A percentile compares a stretch with the other conserved stretches of the same genome.
Evolutionary conservation across 2,888 invertebrate species (phyloP).

Genomic region (Clitarchus hookeri): DNA sequence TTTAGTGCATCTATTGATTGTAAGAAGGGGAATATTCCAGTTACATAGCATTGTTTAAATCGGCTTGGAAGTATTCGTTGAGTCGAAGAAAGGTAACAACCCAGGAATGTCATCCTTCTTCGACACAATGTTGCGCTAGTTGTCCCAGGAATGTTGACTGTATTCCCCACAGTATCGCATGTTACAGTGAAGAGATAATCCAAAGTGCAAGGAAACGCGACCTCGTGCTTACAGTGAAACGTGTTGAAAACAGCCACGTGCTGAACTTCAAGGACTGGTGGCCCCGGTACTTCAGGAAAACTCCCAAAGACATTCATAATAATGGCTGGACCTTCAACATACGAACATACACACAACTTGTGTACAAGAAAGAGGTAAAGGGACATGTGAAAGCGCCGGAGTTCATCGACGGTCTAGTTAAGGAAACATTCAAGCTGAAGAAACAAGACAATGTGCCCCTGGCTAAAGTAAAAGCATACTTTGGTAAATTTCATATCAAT

Average conservation of each 20-base stretch:
- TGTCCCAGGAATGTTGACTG: no score
- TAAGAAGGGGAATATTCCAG: not conserved
- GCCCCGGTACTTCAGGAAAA: constrained; percentile 34
- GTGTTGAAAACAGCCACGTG: no score
- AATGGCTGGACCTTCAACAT: no score
- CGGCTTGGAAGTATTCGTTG: not conserved
- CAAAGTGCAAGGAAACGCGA: constrained; percentile 15
- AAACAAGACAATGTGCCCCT: not conserved
- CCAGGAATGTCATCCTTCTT: not conserved
- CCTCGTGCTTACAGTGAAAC: no score
- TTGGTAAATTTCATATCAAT: not conserved
- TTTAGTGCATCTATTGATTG: not conserved
- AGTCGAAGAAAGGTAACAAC: not conserved
- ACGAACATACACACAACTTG: no score
- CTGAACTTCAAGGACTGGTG: constrained; percentile 28
- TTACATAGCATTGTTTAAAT: not conserved
- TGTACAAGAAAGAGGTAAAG: not conserved
- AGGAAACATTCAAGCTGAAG: no score
- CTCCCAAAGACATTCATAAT: not conserved
- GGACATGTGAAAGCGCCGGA: not conserved
- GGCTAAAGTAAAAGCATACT: not conserved
- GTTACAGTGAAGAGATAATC: constrained; percentile 24
- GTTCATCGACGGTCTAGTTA: no score
- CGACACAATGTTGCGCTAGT: no score
- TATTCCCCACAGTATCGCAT: not conserved